Evolutionary conservation across 2,113 vertebrate genomes (phyloP), one percentile per base, ranked within the genome.

Genomic region (Castor canadensis): DNA sequence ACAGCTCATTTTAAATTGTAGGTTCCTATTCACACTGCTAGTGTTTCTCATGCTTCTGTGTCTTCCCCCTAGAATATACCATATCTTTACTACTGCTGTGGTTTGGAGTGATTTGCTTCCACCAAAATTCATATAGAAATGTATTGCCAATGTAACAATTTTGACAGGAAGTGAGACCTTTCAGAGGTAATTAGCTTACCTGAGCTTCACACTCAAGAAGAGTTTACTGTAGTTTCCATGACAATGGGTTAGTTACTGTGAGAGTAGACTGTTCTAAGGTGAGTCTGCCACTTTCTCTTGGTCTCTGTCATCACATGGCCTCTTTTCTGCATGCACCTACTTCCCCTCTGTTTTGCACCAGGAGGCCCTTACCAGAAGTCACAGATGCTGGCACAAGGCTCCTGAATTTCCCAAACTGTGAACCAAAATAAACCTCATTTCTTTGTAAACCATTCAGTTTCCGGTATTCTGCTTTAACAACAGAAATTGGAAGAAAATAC

Each of bases 31-130:
- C 56, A 13, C 28, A n/a, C 0, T 32, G 13, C 9, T n/a, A 4
- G 1, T 17, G 9, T 7, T 11, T 62, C 28, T 24, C 5, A 2
- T 22, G 1, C 17, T 15, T 76, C 30, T 6, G 0, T 69, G 6
- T 24, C 38, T 75, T 72, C 11, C 52, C 45, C 4, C 24, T 64
- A 9, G 13, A 58, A 22, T 43, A 62, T 9, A 17, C 17, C 10
- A 24, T 43, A 28, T 71, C 15, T 64, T 73, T 12, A 1, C n/a
- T 75, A n/a, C 15, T 67, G 9, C 16, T 35, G 19, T 75, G 26
- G 24, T 64, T 83, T 64, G 17, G 62, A 38, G 26, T 75, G 4
- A 6, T 40, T 75, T 92, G 38, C 20, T 13, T 32, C 45, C 45
- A 76, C 19, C 71, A 84, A 64, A 82, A 75, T 43, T 66, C 47